A percentile compares a stretch with the other conserved stretches of the same genome.
Conservation (phyloP, 37 sponge, comb jelly and placozoan genomes). For the Spongia lamella region DNA sequence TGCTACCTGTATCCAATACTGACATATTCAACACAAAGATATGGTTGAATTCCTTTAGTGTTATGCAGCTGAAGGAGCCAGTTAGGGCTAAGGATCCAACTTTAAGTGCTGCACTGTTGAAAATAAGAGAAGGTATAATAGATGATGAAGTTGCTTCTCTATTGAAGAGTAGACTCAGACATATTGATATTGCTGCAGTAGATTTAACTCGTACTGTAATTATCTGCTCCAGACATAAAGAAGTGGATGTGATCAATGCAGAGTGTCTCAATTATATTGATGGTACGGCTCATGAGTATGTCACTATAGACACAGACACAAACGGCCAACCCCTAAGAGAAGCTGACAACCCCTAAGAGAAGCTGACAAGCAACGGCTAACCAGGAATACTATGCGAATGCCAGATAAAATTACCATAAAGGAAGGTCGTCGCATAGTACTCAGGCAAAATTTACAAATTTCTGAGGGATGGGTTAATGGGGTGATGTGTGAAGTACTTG, state of each 20-base stretch:
- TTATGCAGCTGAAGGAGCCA: conserved; percentile 1
- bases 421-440: background rate
- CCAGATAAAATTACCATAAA: conserved; percentile 2
- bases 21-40: conserved; percentile 11
- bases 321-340: background rate
- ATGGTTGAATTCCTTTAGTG: conserved; percentile 6
- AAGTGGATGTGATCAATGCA: background rate
- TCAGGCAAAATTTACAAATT: background rate
- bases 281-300: background rate
- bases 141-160: background rate
- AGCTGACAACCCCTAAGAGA: background rate
- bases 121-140: background rate
- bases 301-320: background rate
- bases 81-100: background rate
- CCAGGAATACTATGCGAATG: background rate
- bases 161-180: background rate
- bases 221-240: conserved; percentile 8
- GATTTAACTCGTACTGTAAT: conserved; percentile 14
- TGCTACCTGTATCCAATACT: background rate
- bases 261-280: background rate
- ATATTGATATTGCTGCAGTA: background rate
- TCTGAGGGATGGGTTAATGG: conserved; percentile 9
- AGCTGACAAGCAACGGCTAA: background rate
- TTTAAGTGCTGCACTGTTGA: background rate
- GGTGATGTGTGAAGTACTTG: too few species aligned